Evolutionary conservation across 2,113 vertebrate genomes (phyloP), one percentile per base, ranked within the genome.

Genomic region (Chloropsis cyanopogon): DNA sequence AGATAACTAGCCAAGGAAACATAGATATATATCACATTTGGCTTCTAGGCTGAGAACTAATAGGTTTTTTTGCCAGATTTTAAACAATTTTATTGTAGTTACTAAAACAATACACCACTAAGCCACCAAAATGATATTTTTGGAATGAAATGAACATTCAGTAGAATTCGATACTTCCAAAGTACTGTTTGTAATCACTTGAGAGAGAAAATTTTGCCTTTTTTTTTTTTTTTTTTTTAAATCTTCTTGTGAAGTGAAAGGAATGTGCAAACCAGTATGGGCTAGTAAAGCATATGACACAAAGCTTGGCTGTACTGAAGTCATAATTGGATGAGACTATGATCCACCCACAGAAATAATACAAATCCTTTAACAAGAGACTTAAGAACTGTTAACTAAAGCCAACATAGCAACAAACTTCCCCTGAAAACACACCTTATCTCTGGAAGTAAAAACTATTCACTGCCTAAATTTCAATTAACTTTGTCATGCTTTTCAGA

Each of bases 281-380:
- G 93, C 94, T 96, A 97, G 95, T 92, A 96, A 95, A 95, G 92
- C 89, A 82, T 95, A 96, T 93, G 96, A 96, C 91, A 96, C 95
- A 92, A 86, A 97, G 66, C 65, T 96, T 95, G 96, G 92, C 84
- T 96, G 81, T 96, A 92, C 95, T 95, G 85, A 97, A 97, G 95
- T 96, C 93, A 87, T 97, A 97, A 97, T 97, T 95, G 96, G 94
- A 95, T 86, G 80, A 95, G 95, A 80, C 84, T 96, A 73, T 96
- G 97, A 97, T 97, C 93, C 92, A 96, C 93, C 97, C 94, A 96
- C 88, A 94, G 93, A 97, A 97, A 96, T 92, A 96, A 95, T 95
- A 96, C 93, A 96, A 95, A 97, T 94, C 92, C 85, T 97, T 95
- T 97, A 97, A 95, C 96, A 96, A 96, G 96, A 97, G 84, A 90